These are phyloP conservation scores for Emydoidea blandingii DNA, from an alignment of 2,797 vertebrate species.

Conservation along the genomic window DNA sequence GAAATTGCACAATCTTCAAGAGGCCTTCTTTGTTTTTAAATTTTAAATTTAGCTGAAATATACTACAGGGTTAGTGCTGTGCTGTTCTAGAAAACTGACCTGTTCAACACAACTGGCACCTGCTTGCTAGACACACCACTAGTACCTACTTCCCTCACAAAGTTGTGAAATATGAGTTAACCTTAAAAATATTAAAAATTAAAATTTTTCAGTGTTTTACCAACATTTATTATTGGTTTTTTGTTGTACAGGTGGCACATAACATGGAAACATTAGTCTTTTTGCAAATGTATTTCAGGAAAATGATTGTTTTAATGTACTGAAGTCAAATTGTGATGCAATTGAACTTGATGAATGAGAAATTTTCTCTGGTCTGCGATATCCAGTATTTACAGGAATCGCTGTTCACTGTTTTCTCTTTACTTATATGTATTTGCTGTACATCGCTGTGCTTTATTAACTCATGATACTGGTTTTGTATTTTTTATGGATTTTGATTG, in stretches of 20 bases:
- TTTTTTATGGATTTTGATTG: neutral
- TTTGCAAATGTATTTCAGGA: neutral
- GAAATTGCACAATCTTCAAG: neutral
- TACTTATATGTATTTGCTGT: neutral
- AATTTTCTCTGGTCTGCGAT: neutral
- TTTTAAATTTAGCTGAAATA: neutral
- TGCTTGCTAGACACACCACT: neutral
- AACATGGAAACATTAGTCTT: neutral
- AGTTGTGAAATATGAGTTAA: neutral
- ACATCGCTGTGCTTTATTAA: neutral
- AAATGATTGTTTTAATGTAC: neutral
- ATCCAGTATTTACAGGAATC: neutral
- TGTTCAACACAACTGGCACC: neutral
- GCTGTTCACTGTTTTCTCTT: neutral
- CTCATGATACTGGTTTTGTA: neutral
- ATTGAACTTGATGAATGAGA: neutral
- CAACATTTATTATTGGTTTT: neutral
- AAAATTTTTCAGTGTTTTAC: neutral
- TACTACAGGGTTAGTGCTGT: neutral
- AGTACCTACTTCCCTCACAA: neutral
- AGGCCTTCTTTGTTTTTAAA: neutral
- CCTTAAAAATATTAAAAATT: neutral
- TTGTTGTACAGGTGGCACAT: neutral
- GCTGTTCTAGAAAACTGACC: neutral
- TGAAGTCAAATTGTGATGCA: neutral